These are phyloP conservation scores for Quadroppia sp. DNA, from an alignment of 2,888 invertebrate species.

Conservation along the genomic window DNA sequence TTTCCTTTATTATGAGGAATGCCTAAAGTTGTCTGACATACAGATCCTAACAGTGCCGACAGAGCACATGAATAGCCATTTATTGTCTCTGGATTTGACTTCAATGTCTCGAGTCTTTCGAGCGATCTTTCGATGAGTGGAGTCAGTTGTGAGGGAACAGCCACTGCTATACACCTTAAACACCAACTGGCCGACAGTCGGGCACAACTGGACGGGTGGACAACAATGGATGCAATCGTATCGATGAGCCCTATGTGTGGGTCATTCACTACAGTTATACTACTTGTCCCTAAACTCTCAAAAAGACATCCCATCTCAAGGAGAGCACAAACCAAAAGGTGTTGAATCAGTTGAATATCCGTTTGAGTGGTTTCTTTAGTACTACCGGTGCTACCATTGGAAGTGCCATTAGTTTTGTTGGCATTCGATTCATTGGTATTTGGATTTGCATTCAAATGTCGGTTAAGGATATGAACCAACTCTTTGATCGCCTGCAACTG, in stretches of 20 bases:
- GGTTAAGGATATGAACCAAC: constrained; percentile 73
- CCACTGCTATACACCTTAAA: constrained; percentile 81
- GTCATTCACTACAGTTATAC: constrained; percentile 82
- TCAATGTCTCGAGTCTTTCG: constrained; percentile 78
- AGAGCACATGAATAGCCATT: constrained; percentile 83
- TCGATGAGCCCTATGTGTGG: constrained; percentile 74
- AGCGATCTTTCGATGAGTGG: constrained; percentile 86
- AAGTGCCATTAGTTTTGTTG: neutral
- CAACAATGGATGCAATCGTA: constrained; percentile 73
- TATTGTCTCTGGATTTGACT: constrained; percentile 70
- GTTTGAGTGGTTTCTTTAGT: neutral
- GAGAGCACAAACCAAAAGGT: constrained; percentile 83
- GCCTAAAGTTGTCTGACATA: constrained; percentile 80
- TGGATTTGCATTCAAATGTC: constrained; percentile 45
- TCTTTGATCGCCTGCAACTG: constrained; percentile 89
- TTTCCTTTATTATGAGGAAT: constrained; percentile 96
- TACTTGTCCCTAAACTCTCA: constrained; percentile 86
- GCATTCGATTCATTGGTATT: constrained; percentile 17
- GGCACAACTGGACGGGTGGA: constrained; percentile 91
- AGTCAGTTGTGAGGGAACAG: constrained; percentile 89
- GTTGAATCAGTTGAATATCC: constrained; percentile 75
- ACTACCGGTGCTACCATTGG: neutral
- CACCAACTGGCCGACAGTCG: constrained; percentile 93
- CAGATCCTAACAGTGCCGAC: constrained; percentile 87
- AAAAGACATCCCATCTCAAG: constrained; percentile 89